Percentiles rank a stretch among this genome's conserved stretches.
These are phyloP conservation scores for Eupsilia transversa DNA, from an alignment of 2,888 invertebrate species.

Conservation along the genomic window DNA sequence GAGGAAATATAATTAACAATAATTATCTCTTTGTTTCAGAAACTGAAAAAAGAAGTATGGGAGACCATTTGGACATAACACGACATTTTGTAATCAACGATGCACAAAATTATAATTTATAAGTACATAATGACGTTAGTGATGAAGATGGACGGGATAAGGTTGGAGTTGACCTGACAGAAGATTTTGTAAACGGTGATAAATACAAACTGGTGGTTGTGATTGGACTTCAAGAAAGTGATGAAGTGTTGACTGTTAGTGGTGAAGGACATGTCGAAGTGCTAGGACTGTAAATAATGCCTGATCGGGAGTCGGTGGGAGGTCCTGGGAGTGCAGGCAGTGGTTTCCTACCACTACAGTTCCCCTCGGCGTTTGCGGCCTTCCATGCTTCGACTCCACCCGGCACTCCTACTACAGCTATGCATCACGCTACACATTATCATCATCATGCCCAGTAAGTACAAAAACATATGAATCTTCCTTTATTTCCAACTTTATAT, in stretches of 20 bases:
- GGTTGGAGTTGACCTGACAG: conserved; percentile 86
- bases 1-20: conserved; percentile 70
- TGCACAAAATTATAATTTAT: conserved; percentile 71
- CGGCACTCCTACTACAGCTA: conserved; percentile 90
- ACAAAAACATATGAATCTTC: not conserved
- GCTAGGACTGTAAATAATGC: conserved; percentile 86
- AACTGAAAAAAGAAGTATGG: conserved; percentile 71
- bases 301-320: conserved; percentile 90
- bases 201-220: conserved; percentile 60
- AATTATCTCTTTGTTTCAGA: conserved; percentile 84
- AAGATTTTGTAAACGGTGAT: conserved; percentile 51
- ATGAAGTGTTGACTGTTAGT: conserved; percentile 66
- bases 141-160: conserved; percentile 79
- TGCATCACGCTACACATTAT: conserved; percentile 91
- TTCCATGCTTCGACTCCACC: conserved; percentile 92
- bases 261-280: conserved; percentile 75
- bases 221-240: conserved; percentile 65
- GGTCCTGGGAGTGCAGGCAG: conserved; percentile 90
- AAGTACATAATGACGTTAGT: conserved; percentile 75
- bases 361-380: conserved; percentile 91
- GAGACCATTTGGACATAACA: conserved; percentile 58
- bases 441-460: conserved; percentile 90
- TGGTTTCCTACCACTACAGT: conserved; percentile 90
- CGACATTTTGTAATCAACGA: conserved; percentile 66
- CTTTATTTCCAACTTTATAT: not conserved